A percentile compares a stretch with the other conserved stretches of the same genome.
Conservation (phyloP, 1,140 invertebrate genomes). For the Bombyx mandarina region DNA sequence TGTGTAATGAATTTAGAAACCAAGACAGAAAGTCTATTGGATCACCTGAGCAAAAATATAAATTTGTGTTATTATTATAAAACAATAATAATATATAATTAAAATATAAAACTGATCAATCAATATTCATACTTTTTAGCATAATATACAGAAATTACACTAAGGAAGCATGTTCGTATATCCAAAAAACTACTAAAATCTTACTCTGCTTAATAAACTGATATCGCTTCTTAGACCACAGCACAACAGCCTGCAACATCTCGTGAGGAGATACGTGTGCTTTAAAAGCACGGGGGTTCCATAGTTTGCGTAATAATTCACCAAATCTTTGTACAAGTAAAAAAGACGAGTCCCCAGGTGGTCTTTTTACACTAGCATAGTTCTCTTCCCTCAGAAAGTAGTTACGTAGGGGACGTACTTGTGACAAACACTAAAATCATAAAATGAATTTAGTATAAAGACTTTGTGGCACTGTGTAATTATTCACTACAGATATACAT, state of each 20-base stretch:
- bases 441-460: not conserved
- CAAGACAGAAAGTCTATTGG: constrained; percentile 97
- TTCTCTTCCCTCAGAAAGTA: constrained; percentile 96
- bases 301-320: constrained; percentile 96
- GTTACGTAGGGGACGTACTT: constrained; percentile 93
- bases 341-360: constrained; percentile 92
- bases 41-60: constrained; percentile 79
- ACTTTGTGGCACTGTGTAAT: no score
- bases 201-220: constrained; percentile 98
- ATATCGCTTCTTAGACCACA: constrained; percentile 98
- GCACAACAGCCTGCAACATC: constrained; percentile 99
- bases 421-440: constrained; percentile 84
- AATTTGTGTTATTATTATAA: no score
- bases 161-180: no score
- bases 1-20: constrained; percentile 95
- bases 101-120: no score
- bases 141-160: no score
- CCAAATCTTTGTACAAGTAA: constrained; percentile 97
- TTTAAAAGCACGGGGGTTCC: constrained; percentile 99
- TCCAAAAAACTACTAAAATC: constrained; percentile 9
- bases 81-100: no score
- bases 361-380: constrained; percentile 89
- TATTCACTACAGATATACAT: not conserved
- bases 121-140: no score
- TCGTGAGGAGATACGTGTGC: constrained; percentile 99